Base-by-base conservation (phyloP, 1,140 invertebrate species). In the Macrocentrus cingulum region DNA sequence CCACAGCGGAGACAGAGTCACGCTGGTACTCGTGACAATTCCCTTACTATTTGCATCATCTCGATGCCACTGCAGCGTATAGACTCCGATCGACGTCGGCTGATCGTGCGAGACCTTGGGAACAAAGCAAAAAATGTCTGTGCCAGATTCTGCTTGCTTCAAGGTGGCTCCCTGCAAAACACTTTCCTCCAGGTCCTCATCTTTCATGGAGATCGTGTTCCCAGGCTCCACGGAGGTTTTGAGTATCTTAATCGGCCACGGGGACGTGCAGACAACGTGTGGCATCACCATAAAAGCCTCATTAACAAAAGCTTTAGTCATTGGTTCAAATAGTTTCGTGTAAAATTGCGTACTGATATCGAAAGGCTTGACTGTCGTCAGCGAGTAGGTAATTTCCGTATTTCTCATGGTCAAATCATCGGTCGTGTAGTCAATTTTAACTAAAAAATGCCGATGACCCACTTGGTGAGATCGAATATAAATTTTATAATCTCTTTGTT, bases 11-110 rank as follows among this genome's bases (percentile, higher is more conserved):
- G 81, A 79, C 39, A 89, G 67, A 6, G 83, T 79, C 8, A 84
- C 75, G 54, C 80, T 79, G 32, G 77, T 84, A 39, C 74, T 82
- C 19, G 78, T 82, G 68, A 72, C 66, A 34, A 75, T 63, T 3
- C 59, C 62, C 23, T 66, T 3, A 6, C 22, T 23, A 2, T 58
- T 62, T 11, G 71, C 61, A 18, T 65, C 62, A 41, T 75, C 68
- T 84, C 90, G 83, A 79, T 83, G 85, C 90, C 91, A 93, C 66
- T 83, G 84, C 16, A 93, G 81, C 1, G 84, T 86, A 72, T 90
- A 92, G 25, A 87, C 80, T 52, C 89, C 91, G 11, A 89, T 82
- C 65, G 82, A 82, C 1, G 81, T 76, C 5, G 82, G 80, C 37
- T 80, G 77, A 61, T 86, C 84, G 60, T 82, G 83, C 22, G 69